These are phyloP conservation scores for Frankliniella fusca DNA, from an alignment of 2,888 invertebrate species.

Conservation along the genomic window DNA sequence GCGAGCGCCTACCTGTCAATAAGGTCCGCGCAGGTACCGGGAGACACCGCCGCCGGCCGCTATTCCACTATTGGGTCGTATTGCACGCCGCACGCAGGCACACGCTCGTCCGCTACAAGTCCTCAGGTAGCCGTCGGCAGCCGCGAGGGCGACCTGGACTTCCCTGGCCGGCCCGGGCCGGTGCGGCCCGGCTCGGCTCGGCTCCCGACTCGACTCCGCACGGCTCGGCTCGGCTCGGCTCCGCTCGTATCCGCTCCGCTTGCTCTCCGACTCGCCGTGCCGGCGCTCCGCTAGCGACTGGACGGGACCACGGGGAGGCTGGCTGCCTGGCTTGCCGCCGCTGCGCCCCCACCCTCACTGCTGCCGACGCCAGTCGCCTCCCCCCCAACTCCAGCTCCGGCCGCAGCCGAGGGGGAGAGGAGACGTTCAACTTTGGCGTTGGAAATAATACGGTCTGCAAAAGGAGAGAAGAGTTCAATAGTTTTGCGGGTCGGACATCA, in stretches of 20 bases:
- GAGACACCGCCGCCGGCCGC: too few relatives aligned
- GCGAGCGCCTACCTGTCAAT: too few relatives aligned
- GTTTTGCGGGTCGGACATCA: too few relatives aligned
- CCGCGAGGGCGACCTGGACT: not conserved
- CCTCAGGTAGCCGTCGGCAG: not conserved
- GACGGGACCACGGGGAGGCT: not conserved
- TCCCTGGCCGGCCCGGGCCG: not conserved
- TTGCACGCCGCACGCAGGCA: not conserved
- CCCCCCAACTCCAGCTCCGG: not conserved
- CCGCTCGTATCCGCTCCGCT: too few relatives aligned
- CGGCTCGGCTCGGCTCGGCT: too few relatives aligned
- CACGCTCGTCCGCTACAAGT: not conserved
- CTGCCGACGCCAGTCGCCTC: not conserved
- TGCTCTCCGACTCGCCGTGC: too few relatives aligned
- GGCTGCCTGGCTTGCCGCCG: not conserved
- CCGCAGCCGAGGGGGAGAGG: not conserved
- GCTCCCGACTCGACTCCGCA: not conserved
- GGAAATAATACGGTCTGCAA: too few relatives aligned
- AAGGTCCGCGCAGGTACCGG: too few relatives aligned
- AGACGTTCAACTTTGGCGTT: too few relatives aligned
- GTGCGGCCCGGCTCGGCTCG: not conserved
- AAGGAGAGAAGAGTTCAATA: too few relatives aligned
- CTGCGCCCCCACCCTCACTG: too few relatives aligned
- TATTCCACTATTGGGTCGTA: not conserved
- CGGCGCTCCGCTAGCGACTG: not conserved